A percentile compares a stretch with the other conserved stretches of the same genome.
phyloP scores from a whole-genome alignment of 2,888 invertebrate genomes.

The Carcina quercana region DNA sequence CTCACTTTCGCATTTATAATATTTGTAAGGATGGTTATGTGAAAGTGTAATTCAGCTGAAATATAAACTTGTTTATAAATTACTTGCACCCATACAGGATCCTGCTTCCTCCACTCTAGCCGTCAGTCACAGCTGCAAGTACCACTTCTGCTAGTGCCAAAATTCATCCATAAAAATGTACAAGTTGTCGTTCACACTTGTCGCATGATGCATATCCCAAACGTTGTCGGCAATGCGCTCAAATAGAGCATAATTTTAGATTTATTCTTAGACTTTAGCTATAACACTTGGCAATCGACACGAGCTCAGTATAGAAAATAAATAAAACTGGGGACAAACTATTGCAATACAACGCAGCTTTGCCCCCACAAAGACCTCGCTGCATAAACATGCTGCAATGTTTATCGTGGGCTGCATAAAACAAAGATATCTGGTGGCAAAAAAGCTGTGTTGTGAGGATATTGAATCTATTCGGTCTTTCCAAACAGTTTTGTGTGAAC shows the following conservation, averaged over 20 bases:
- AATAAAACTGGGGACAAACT: conserved; percentile 14
- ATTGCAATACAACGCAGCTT: conserved; percentile 31
- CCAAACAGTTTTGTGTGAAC: too few relatives aligned
- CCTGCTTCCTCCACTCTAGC: too few relatives aligned
- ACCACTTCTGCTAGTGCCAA: too few relatives aligned
- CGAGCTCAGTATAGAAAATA: conserved; percentile 13
- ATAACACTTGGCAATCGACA: conserved; percentile 15
- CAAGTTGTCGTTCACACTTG: not conserved
- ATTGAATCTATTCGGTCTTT: too few relatives aligned
- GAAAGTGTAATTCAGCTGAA: too few relatives aligned
- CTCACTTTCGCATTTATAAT: too few relatives aligned
- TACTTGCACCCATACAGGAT: too few relatives aligned
- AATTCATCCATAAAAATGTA: too few relatives aligned
- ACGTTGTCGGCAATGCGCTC: not conserved
- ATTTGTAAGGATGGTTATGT: too few relatives aligned
- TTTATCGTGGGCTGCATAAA: conserved; percentile 25
- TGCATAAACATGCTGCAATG: conserved; percentile 35
- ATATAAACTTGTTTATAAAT: too few relatives aligned
- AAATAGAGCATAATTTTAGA: conserved; percentile 1
- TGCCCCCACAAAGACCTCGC: conserved; percentile 26
- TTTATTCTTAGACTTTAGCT: conserved; percentile 9
- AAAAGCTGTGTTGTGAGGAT: too few relatives aligned
- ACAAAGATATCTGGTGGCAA: conserved; percentile 16
- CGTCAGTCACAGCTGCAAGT: too few relatives aligned
- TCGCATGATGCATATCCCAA: not conserved